A percentile compares a stretch with the other conserved stretches of the same genome.
phyloP scores from a whole-genome alignment of 2,888 invertebrate genomes.

The Cylindroiulus punctatus region DNA sequence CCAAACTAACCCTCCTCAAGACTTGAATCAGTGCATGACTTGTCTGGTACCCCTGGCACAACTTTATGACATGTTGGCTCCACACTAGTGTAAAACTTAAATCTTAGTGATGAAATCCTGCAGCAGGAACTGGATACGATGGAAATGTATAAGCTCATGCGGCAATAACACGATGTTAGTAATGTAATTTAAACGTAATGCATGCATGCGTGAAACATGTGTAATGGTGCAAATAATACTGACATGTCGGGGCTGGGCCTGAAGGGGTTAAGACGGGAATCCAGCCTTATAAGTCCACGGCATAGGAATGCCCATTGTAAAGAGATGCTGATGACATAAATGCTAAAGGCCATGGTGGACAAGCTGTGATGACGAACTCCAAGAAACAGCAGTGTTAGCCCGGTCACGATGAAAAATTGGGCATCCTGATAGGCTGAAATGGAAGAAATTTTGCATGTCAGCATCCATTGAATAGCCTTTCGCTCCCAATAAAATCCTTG shows the following conservation, averaged over 20 bases:
- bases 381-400: constrained; percentile 39
- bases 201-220: too few relatives aligned
- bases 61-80: neutral
- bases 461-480: neutral
- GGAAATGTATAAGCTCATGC: too few relatives aligned
- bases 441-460: neutral
- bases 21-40: too few relatives aligned
- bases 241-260: constrained; percentile 46
- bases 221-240: neutral
- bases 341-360: constrained; percentile 29
- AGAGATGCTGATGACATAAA: constrained; percentile 40
- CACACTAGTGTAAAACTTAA: too few relatives aligned
- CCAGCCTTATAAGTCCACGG: constrained; percentile 20
- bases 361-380: constrained; percentile 44
- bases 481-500: too few relatives aligned
- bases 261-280: neutral
- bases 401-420: constrained; percentile 54
- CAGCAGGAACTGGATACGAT: too few relatives aligned
- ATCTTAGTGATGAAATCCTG: too few relatives aligned
- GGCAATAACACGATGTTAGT: too few relatives aligned
- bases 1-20: too few relatives aligned
- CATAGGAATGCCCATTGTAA: constrained; percentile 51
- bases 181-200: too few relatives aligned
- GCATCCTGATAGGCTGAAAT: constrained; percentile 53
- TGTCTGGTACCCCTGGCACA: too few relatives aligned